Conservation (phyloP, 2,888 invertebrate genomes). For the Incurvaria masculella region DNA sequence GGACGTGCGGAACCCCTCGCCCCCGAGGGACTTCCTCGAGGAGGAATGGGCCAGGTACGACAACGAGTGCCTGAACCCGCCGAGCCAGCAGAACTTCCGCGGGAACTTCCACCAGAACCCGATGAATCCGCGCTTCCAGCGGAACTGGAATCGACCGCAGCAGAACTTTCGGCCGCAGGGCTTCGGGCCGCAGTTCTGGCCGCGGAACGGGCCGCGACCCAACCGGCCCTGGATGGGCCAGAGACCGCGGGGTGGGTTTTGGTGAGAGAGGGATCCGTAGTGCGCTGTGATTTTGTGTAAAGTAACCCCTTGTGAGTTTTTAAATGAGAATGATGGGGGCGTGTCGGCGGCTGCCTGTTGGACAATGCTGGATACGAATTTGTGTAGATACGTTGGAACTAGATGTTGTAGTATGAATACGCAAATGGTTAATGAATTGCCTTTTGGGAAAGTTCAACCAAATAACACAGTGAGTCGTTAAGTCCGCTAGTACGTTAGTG, state of each 20-base stretch:
- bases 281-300: too few species aligned
- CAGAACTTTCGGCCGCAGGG: slow-evolving; percentile 24
- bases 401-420: too few species aligned
- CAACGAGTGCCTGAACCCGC: not conserved
- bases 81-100: slow-evolving; percentile 26
- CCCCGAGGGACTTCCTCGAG: slow-evolving; percentile 18
- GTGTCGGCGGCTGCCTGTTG: too few species aligned
- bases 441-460: too few species aligned
- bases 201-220: slow-evolving; percentile 36
- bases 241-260: slow-evolving; percentile 40
- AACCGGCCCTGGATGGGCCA: slow-evolving; percentile 32
- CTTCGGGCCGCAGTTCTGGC: slow-evolving; percentile 28
- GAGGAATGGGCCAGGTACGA: slow-evolving; percentile 1
- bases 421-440: too few species aligned
- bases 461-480: too few species aligned
- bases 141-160: slow-evolving; percentile 35
- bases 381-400: too few species aligned
- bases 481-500: too few species aligned
- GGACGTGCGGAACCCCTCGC: slow-evolving; percentile 17
- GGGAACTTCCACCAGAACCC: slow-evolving; percentile 23
- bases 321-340: too few species aligned
- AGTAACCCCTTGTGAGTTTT: too few species aligned
- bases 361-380: too few species aligned
- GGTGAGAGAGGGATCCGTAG: too few species aligned
- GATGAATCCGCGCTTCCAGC: slow-evolving; percentile 27